These are phyloP conservation scores for Thereva unica DNA, from an alignment of 2,888 invertebrate genomes.

Conservation along the genomic window DNA sequence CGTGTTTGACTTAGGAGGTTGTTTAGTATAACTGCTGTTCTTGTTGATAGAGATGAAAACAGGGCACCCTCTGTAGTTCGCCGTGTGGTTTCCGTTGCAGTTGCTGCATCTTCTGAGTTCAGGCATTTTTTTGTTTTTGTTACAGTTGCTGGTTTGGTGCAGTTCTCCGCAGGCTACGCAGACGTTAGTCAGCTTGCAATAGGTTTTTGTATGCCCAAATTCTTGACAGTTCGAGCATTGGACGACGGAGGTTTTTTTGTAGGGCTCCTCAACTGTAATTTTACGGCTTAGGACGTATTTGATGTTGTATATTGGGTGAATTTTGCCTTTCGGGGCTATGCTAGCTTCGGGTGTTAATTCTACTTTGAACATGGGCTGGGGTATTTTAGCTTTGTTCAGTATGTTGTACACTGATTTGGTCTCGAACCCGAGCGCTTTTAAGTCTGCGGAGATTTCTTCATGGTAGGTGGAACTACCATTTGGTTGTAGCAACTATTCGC, in stretches of 20 bases:
- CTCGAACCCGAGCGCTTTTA: not conserved
- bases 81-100: constrained; percentile 6
- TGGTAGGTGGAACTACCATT: no score
- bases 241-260: not conserved
- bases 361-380: constrained; percentile 5
- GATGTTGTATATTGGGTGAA: not conserved
- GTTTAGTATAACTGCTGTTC: no score
- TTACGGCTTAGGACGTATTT: constrained; percentile 6
- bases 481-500: no score
- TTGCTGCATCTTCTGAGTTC: not conserved
- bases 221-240: constrained; percentile 7
- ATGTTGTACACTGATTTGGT: constrained; percentile 1
- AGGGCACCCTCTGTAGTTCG: no score
- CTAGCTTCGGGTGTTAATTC: not conserved
- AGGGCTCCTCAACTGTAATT: constrained; percentile 3
- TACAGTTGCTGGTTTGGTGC: not conserved
- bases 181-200: not conserved
- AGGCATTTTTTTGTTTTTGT: not conserved
- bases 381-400: not conserved
- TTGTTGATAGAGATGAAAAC: not conserved
- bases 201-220: constrained; percentile 13
- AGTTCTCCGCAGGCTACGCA: constrained; percentile 6
- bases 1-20: no score
- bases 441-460: not conserved
- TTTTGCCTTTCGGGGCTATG: constrained; percentile 4